These are phyloP conservation scores for Papilio helenus DNA, from an alignment of 1,140 invertebrate genomes.

Conservation along the genomic window DNA sequence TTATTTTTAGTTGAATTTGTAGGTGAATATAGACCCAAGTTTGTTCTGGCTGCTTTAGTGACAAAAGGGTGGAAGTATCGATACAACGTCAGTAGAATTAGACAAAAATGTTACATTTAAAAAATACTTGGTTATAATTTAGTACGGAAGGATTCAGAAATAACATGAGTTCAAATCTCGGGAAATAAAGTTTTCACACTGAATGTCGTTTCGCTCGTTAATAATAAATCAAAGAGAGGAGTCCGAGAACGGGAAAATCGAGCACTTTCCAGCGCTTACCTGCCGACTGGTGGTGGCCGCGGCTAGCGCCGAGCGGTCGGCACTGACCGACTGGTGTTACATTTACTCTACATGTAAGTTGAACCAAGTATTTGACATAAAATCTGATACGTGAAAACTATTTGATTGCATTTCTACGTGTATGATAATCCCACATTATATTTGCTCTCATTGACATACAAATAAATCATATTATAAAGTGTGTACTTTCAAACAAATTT, in stretches of 20 bases:
- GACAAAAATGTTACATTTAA: too few relatives aligned
- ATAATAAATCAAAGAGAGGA: slow-evolving; percentile 45
- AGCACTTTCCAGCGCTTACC: neutral
- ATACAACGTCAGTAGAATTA: too few relatives aligned
- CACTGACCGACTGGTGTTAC: neutral
- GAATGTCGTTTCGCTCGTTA: slow-evolving; percentile 47
- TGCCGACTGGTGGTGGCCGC: neutral
- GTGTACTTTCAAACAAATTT: neutral
- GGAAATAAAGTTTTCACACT: slow-evolving; percentile 40
- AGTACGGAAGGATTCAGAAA: neutral
- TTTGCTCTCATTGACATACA: neutral
- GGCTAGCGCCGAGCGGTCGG: too few relatives aligned
- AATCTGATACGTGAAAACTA: neutral
- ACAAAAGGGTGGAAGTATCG: too few relatives aligned
- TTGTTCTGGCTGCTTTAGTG: too few relatives aligned
- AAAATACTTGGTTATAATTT: neutral
- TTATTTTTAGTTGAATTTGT: too few relatives aligned
- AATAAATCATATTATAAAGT: neutral
- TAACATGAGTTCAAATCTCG: neutral
- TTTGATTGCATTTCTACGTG: neutral
- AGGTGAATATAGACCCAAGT: too few relatives aligned
- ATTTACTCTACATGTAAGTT: neutral
- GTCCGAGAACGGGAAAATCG: neutral
- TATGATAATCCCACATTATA: neutral
- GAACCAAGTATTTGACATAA: neutral